These are phyloP conservation scores for Panulirus ornatus DNA, from an alignment of 1,140 invertebrate genomes.

Conservation along the genomic window DNA sequence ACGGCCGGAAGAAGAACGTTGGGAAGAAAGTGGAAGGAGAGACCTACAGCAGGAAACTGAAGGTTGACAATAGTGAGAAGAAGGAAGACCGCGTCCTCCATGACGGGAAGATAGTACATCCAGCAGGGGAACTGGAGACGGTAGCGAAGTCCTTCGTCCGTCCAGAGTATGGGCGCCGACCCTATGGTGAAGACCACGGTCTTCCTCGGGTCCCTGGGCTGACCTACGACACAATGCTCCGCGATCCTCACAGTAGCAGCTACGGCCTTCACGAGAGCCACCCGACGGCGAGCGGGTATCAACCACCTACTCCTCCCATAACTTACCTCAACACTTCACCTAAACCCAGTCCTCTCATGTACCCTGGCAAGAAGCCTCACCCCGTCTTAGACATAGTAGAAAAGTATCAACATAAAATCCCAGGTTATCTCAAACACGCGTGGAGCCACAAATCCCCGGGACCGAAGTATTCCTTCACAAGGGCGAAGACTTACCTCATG, in stretches of 20 bases:
- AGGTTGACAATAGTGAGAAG: neutral
- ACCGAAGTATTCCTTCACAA: neutral
- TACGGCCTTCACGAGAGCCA: neutral
- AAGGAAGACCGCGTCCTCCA: neutral
- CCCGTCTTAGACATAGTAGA: neutral
- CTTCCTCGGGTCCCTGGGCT: too few relatives aligned
- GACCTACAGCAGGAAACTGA: neutral
- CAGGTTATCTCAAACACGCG: neutral
- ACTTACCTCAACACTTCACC: neutral
- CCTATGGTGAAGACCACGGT: too few relatives aligned
- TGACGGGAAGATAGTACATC: neutral
- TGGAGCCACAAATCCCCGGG: neutral
- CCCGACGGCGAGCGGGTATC: neutral
- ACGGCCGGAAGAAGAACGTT: neutral
- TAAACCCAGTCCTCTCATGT: neutral
- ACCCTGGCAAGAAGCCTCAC: neutral
- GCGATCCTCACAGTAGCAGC: neutral
- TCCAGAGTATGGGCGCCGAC: too few relatives aligned
- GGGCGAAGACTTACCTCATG: neutral
- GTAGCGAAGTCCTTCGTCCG: too few relatives aligned
- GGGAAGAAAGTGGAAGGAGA: constrained; percentile 5
- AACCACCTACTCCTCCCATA: neutral
- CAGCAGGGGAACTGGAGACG: neutral
- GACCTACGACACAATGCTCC: neutral
- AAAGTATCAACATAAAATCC: neutral